Evolutionary conservation across 2,888 invertebrate species (phyloP).

Genomic region (Netelia fuscicornis): DNA sequence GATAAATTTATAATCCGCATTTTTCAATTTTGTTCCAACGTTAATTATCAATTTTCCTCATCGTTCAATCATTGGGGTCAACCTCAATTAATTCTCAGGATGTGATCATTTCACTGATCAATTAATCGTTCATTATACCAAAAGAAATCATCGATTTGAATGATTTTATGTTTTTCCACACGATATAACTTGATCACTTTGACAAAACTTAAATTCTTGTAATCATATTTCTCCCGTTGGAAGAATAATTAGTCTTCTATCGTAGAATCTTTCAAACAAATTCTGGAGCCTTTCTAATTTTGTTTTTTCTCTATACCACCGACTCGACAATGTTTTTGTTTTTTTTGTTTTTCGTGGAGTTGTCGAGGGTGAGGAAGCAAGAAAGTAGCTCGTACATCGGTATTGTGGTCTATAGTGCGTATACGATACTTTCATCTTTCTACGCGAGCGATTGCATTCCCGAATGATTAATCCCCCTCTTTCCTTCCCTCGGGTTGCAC

Average conservation of each 20-base stretch:
- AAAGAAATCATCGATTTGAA: no score
- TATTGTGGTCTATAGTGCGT: slow-evolving; percentile 14
- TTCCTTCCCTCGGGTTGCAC: slow-evolving; percentile 13
- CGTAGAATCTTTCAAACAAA: not conserved
- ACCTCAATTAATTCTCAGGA: no score
- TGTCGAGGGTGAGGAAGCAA: not conserved
- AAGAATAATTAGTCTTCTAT: slow-evolving; percentile 4
- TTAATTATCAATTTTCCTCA: no score
- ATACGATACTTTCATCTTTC: slow-evolving; percentile 61
- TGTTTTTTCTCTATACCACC: not conserved
- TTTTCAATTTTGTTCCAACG: not conserved
- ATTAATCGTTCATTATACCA: no score
- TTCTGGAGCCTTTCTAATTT: not conserved
- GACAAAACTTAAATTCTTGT: not conserved
- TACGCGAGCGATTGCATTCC: slow-evolving; percentile 70
- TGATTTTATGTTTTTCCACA: no score
- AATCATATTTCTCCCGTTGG: not conserved
- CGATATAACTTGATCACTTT: no score
- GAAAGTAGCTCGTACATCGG: slow-evolving; percentile 39
- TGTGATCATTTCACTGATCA: not conserved
- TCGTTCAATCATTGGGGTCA: no score
- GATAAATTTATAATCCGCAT: not conserved
- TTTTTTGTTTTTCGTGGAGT: slow-evolving; percentile 3
- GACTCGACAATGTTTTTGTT: not conserved
- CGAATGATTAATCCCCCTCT: slow-evolving; percentile 72